Percentiles rank a stretch among this genome's conserved stretches.
These are phyloP conservation scores for Labeo rohita DNA, from an alignment of 2,113 vertebrate species.

Conservation along the genomic window DNA sequence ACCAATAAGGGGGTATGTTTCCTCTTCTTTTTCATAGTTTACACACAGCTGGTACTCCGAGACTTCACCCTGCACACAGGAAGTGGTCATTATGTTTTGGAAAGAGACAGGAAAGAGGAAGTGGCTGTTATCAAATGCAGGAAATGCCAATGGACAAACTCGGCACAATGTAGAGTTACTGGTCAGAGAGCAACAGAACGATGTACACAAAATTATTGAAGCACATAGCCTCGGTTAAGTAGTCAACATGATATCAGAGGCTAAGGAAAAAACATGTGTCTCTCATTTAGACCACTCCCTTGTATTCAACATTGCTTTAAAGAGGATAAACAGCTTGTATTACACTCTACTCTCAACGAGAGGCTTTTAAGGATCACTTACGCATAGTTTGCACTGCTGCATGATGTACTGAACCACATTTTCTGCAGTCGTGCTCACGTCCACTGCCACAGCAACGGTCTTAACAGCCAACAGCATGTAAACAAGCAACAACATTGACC, in stretches of 20 bases:
- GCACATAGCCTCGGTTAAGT: background rate
- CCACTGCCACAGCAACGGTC: slow-evolving; percentile 45
- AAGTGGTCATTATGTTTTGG: slow-evolving; percentile 45
- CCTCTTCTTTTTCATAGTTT: slow-evolving; percentile 73
- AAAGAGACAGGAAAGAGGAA: slow-evolving; percentile 54
- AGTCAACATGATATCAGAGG: background rate
- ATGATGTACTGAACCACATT: slow-evolving; percentile 38
- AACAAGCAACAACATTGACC: background rate
- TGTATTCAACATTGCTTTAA: background rate
- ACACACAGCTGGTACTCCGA: slow-evolving; percentile 79
- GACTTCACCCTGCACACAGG: slow-evolving; percentile 65
- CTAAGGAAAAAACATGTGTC: background rate
- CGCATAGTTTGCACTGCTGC: slow-evolving; percentile 24
- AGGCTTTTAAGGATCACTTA: background rate
- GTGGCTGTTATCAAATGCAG: slow-evolving; percentile 47
- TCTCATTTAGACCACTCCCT: background rate
- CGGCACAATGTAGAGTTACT: background rate
- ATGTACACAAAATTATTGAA: background rate
- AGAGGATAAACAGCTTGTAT: background rate
- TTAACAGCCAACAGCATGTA: background rate
- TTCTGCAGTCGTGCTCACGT: slow-evolving; percentile 42
- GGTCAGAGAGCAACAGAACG: background rate
- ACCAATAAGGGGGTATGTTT: slow-evolving; percentile 79
- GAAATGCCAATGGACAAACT: slow-evolving; percentile 54
- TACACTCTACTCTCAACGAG: background rate